Evolutionary conservation across 1,140 invertebrate genomes (phyloP), one percentile per base, ranked within the genome.

Genomic region (Drosophila tropicalis): DNA sequence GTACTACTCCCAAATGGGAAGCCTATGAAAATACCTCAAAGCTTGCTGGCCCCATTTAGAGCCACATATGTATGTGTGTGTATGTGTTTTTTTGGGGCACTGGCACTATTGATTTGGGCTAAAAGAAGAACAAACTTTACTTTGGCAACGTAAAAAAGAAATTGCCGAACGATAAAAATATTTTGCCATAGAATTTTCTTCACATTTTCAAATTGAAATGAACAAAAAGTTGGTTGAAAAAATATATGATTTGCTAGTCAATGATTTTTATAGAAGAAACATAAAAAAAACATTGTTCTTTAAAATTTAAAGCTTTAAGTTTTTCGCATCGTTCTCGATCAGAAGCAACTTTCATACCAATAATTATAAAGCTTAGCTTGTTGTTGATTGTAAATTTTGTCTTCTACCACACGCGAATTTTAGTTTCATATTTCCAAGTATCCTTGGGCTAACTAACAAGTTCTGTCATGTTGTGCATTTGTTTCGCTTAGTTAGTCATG

Each of bases 21-120:
- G 72, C 54, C 60, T 64, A 75, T 78, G 63, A 75, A 78, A 75
- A 78, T 75, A 75, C 63, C 75, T 78, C 76, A 67, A 51, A 51
- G 44, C 70, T 75, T 34, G 29, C 3, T 32, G 9, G 9, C 29
- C 56, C 56, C 32, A 39, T 36, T 17, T 9, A 6, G 3, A 34
- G 12, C 2, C 19, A 5, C n/a, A 12, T 17, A 17, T 29, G 15
- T 60, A 36, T 40, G 55, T 63, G 15, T 13, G 29, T n/a, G 47
- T 47, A 19, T 3, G 44, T 47, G 12, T 51, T 51, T 51, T 51
- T 51, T 22, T 51, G 3, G 44, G 19, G 44, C 44, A 51, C 17
- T 3, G 44, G 10, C 44, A 51, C 44, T 51, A 51, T 51, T 51
- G 44, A 51, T 51, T 51, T 19, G 19, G 44, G 19, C 17, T 51